These are phyloP conservation scores for Rhagonycha fulva DNA, from an alignment of 2,888 invertebrate genomes.

Conservation along the genomic window DNA sequence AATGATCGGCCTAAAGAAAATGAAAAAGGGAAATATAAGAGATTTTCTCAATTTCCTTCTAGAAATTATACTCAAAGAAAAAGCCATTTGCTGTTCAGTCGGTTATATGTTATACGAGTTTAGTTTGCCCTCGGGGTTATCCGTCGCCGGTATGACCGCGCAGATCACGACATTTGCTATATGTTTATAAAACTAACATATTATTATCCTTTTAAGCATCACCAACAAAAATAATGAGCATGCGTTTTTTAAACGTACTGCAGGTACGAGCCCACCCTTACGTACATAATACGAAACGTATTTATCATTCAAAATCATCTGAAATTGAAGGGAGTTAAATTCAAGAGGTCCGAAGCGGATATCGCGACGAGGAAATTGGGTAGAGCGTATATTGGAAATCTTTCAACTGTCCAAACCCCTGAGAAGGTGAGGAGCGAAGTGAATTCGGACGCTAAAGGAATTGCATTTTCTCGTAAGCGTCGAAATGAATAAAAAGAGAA, in stretches of 20 bases:
- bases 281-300: constrained; percentile 43
- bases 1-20: constrained; percentile 57
- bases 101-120: constrained; percentile 44
- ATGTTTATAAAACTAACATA: constrained; percentile 32
- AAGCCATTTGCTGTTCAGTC: constrained; percentile 50
- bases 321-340: constrained; percentile 51
- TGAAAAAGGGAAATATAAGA: constrained; percentile 56
- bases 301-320: constrained; percentile 51
- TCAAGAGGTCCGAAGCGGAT: constrained; percentile 48
- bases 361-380: constrained; percentile 53
- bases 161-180: constrained; percentile 34
- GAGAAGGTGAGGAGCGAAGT: constrained; percentile 46
- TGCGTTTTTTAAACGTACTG: background rate
- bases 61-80: constrained; percentile 54
- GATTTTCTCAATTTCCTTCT: constrained; percentile 57
- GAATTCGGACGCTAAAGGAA: constrained; percentile 45
- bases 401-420: constrained; percentile 55
- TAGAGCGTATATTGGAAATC: constrained; percentile 57
- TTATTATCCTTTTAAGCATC: constrained; percentile 29
- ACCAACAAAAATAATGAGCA: constrained; percentile 25
- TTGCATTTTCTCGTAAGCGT: constrained; percentile 47
- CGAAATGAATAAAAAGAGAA: constrained; percentile 40
- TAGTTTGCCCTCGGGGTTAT: constrained; percentile 33
- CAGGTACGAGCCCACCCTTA: constrained; percentile 11
- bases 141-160: constrained; percentile 33